phyloP scores from a whole-genome alignment of 2,888 invertebrate species.

The Monoplex corrugatus region DNA sequence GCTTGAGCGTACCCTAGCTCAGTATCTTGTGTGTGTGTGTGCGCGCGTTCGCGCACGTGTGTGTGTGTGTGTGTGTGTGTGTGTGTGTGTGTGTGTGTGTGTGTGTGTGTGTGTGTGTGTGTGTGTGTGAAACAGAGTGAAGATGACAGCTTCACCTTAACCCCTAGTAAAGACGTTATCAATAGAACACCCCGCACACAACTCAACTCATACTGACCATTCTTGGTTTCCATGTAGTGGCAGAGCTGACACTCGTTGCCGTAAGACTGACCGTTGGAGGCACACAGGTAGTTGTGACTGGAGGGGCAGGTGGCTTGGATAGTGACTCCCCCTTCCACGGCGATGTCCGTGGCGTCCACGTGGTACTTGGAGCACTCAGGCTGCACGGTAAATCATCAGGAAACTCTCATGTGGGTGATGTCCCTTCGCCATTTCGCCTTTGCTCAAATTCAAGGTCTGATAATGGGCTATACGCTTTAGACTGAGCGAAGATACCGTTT shows the following conservation, averaged over 20 bases:
- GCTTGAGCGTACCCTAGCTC: too few species aligned
- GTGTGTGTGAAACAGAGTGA: neutral
- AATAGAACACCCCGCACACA: too few species aligned
- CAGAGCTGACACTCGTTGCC: slow-evolving; percentile 51
- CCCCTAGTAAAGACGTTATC: too few species aligned
- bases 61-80: neutral
- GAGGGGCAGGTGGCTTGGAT: slow-evolving; percentile 38
- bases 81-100: neutral
- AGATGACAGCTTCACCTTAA: too few species aligned
- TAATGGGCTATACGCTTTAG: too few species aligned
- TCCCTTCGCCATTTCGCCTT: too few species aligned
- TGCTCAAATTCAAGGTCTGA: too few species aligned
- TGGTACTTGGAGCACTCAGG: slow-evolving; percentile 50
- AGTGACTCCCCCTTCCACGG: slow-evolving; percentile 37
- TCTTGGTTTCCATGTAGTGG: slow-evolving; percentile 19
- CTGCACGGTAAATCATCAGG: too few species aligned
- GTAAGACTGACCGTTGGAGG: slow-evolving; percentile 35
- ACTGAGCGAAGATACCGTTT: too few species aligned
- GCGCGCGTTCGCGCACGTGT: neutral
- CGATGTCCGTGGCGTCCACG: slow-evolving; percentile 47
- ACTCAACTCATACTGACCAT: slow-evolving; percentile 14
- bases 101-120: neutral
- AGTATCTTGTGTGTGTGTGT: neutral
- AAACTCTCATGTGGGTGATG: too few species aligned
- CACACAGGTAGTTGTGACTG: slow-evolving; percentile 29